Evolutionary conservation across 2,797 vertebrate species (phyloP).

Genomic region (Sorex maritimensis): DNA sequence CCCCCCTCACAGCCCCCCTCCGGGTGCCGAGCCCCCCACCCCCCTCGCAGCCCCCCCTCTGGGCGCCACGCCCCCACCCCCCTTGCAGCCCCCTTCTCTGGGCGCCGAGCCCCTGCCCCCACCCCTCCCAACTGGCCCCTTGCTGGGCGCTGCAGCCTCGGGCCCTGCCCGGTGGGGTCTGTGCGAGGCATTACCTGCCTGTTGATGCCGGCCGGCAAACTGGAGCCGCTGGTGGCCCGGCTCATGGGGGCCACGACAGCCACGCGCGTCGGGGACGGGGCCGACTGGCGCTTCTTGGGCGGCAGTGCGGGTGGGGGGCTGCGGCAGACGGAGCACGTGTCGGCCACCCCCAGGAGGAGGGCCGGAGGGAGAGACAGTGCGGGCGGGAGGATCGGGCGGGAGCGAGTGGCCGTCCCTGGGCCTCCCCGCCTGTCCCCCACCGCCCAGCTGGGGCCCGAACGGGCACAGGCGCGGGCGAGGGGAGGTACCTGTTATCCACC

Average conservation of each 20-base stretch:
- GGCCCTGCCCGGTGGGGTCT: not conserved
- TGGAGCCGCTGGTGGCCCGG: slow-evolving; percentile 95
- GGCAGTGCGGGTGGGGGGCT: slow-evolving; percentile 96
- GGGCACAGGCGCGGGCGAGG: not conserved
- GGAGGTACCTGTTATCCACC: slow-evolving; percentile 96
- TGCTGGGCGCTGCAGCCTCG: no score
- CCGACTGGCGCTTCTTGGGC: slow-evolving; percentile 98
- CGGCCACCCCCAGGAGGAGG: no score
- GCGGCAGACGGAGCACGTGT: slow-evolving; percentile 74
- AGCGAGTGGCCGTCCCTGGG: no score
- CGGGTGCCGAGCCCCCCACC: no score
- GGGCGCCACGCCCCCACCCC: no score
- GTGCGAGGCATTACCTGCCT: slow-evolving; percentile 92
- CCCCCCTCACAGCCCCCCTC: no score
- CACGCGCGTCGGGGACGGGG: slow-evolving; percentile 97
- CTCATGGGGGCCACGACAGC: slow-evolving; percentile 99
- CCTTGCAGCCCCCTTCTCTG: no score
- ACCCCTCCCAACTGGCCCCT: no score
- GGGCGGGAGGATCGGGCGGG: no score
- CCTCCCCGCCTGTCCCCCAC: not conserved
- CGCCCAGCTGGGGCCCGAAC: not conserved
- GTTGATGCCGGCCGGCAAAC: slow-evolving; percentile 96
- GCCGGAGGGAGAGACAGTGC: no score
- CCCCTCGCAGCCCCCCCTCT: no score
- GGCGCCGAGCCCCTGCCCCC: no score